Evolutionary conservation across 2,797 vertebrate species (phyloP), one percentile per base, ranked within the genome.

Genomic region (Ctenochaetus hawaiiensis): DNA sequence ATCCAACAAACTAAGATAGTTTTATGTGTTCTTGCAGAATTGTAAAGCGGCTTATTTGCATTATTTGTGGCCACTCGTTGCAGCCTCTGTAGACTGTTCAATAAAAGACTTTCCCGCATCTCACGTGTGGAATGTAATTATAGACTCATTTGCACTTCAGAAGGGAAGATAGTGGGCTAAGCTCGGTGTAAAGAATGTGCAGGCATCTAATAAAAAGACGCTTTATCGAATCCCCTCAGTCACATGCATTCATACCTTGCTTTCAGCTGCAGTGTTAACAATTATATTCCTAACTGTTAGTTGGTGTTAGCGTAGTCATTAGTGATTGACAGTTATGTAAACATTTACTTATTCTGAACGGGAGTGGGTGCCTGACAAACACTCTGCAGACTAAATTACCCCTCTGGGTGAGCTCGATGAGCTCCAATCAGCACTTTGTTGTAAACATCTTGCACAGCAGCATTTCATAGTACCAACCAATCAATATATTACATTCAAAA

Each of bases 131-230:
- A 91, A 92, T 93, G 90, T 91, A 92, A 92, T 93, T 90, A 93
- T 91, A 88, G 82, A 68, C 83, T 90, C 59, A 93, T 93, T 93
- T 91, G 81, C 91, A 93, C 92, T 91, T 92, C 92, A 93, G 68
- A 92, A 86, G 77, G 77, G 66, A 62, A 83, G 80, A 87, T 75
- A 63, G 83, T 56, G 67, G 59, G 87, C 85, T 89, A 60, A 76
- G 82, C 85, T 75, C 51, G 71, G 78, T 75, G 85, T 81, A 87
- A 82, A 70, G 67, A 87, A 74, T 52, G 65, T 66, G 48, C 78
- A 78, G 76, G 65, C 80, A 63, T 82, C 87, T 77, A 83, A 90
- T 87, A 78, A 78, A 86, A 78, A 83, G 61, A 68, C 74, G 77
- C 5, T 83, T 72, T 78, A 75, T 78, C 87, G 73, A 87, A 83